These are phyloP conservation scores for Lasioglossum figueresi DNA, from an alignment of 2,888 invertebrate genomes.

Conservation along the genomic window DNA sequence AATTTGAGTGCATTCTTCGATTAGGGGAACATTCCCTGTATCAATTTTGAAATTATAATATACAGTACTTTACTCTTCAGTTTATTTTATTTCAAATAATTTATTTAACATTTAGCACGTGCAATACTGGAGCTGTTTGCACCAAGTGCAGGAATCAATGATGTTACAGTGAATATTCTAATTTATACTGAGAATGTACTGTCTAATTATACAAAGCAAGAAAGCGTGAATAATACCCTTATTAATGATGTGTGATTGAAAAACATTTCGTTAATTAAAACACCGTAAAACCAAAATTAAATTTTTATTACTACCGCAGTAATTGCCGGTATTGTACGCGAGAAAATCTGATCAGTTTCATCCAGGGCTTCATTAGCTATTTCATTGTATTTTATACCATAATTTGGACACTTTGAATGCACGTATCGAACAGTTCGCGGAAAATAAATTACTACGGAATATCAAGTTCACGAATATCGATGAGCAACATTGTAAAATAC, in stretches of 20 bases:
- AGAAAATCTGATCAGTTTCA: not conserved
- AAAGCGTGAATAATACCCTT: not conserved
- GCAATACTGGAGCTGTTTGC: not conserved
- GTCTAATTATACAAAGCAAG: not conserved
- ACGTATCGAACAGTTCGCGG: not conserved
- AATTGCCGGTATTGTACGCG: not conserved
- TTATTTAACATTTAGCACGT: not conserved
- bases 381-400: not conserved
- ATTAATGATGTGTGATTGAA: not conserved
- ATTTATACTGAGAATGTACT: not conserved
- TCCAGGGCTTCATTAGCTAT: not conserved
- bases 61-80: not conserved
- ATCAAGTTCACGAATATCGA: not conserved
- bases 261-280: not conserved
- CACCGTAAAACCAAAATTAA: not conserved
- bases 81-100: not conserved
- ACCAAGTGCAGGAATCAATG: not conserved
- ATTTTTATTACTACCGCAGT: not conserved
- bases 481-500: not conserved
- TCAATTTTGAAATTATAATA: not conserved
- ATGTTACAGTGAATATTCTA: too few relatives aligned
- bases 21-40: too few relatives aligned
- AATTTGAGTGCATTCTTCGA: too few relatives aligned
- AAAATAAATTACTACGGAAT: not conserved
- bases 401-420: not conserved